Evolutionary conservation across 2,888 invertebrate species (phyloP), one percentile per base, ranked within the genome.

Genomic region (Cheilosia grossa): DNA sequence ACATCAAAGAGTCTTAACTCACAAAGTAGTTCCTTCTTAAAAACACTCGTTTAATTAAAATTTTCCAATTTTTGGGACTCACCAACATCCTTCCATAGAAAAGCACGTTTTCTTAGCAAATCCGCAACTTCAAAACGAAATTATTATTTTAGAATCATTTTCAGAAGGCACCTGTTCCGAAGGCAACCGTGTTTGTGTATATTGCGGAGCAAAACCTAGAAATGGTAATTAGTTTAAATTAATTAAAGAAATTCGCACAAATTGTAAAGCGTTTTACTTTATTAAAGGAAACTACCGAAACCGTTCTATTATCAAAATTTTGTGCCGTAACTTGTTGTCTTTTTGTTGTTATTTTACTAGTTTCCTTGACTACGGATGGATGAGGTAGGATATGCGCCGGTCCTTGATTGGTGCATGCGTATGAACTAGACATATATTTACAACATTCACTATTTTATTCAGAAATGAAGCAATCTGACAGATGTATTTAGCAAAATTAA

Each of bases 341-440:
- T 85, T 81, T 85, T 66, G 85, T 85, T 85, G 81, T 81, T 85
- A 81, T 85, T 72, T 81, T 85, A 77, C 81, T 63, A 77, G 85
- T 85, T 80, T 85, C 85, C 85, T 85, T 85, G 85, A 63, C 85
- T 85, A 85, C 85, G 53, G 80, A 56, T 58, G 67, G 21, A 61
- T 56, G 54, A 63, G 30, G 30, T 2, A 17, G n/a, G 21, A 21
- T 24, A 44, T 80, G 56, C 85, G 85, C 85, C 56, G 47, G 61
- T 15, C 42, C 59, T 33, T 13, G 27, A 51, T 37, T 61, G 53
- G 72, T 15, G 77, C 72, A 33, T 81, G 85, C 85, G 85, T 61
- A 51, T 21, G n/a, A 4, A 72, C 51, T 40, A n/a, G 13, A 44
- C 47, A 53, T 6, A 1, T 17, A 10, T 30, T 44, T 17, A 42